Conservation (phyloP, 2,113 vertebrate genomes). For the Bettongia penicillata region DNA sequence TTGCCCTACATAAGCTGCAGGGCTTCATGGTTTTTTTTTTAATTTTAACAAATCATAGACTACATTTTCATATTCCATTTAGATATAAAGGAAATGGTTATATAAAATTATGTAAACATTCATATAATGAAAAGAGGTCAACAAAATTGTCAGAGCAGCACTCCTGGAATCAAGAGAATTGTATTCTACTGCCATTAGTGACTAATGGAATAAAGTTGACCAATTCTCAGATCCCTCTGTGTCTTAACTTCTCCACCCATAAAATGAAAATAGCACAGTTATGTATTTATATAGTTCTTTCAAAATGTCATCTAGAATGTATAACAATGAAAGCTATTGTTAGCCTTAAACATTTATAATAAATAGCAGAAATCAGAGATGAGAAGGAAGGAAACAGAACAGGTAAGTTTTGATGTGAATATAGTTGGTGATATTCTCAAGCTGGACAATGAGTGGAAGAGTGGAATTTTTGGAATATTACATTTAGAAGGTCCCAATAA, state of each 20-base stretch:
- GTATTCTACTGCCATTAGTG: background rate
- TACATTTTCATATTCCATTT: conserved; percentile 49
- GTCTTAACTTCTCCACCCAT: background rate
- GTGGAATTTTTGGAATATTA: background rate
- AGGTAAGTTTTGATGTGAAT: background rate
- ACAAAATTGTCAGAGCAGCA: conserved; percentile 55
- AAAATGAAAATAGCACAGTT: background rate
- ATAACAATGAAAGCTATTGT: background rate
- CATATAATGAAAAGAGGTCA: conserved; percentile 61
- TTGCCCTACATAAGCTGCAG: conserved; percentile 60
- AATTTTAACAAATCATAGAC: conserved; percentile 19
- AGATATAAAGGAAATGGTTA: conserved; percentile 64
- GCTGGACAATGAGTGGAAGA: background rate
- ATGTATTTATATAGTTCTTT: background rate
- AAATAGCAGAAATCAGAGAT: background rate
- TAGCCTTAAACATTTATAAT: background rate
- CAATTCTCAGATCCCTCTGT: background rate
- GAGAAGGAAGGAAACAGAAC: background rate
- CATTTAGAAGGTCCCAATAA: background rate
- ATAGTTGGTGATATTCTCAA: background rate
- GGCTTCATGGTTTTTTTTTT: conserved; percentile 48
- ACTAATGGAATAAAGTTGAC: background rate
- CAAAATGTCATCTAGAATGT: background rate
- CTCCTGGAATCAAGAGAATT: conserved; percentile 44
- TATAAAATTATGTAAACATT: conserved; percentile 64